Base-by-base conservation (phyloP, 2,888 invertebrate species). In the Cylloceria caligata region DNA sequence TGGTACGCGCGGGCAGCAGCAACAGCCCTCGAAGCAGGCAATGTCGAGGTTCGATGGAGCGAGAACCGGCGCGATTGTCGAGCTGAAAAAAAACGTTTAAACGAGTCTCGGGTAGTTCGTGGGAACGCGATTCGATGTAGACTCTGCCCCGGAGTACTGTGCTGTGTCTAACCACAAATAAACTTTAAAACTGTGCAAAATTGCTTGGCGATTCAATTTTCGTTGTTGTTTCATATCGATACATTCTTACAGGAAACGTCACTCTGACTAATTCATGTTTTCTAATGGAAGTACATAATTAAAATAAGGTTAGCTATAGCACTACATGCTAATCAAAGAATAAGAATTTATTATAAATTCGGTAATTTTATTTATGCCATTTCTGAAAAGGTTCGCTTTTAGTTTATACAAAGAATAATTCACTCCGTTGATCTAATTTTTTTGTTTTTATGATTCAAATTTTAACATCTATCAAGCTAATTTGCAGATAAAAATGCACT, bases 41-140 rank as follows among this genome's bases (percentile, higher is more conserved):
- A 52, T 52, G 52, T 52, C 52, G 52, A 52, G 52, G 52, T 52
- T 52, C 52, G 52, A 52, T 52, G 52, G 52, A 52, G 52, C 52
- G 52, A 52, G 52, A 52, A 52, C 52, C 52, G 52, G 52, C 52
- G 52, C 52, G 52, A 52, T 52, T 52, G 52, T 52, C 52, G 52
- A 52, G 52, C 11, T 52, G 4, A 19, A 52, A 52, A 52, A 13
- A 52, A 52, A 52, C 52, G 52, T 52, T 42, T 52, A 52, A 52
- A 52, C 52, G 52, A 52, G 52, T 52, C 52, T 24, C 13, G 52
- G 52, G 52, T 24, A 24, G 52, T 24, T 52, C 52, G 52, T 52
- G 52, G 52, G 52, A 52, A 52, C 52, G 52, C 52, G 52, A 52
- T 52, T 52, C 52, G 52, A 52, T 52, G 24, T 52, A 52, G 52